These are phyloP conservation scores for Lepus timidus DNA, from an alignment of 2,113 vertebrate genomes.

Conservation along the genomic window DNA sequence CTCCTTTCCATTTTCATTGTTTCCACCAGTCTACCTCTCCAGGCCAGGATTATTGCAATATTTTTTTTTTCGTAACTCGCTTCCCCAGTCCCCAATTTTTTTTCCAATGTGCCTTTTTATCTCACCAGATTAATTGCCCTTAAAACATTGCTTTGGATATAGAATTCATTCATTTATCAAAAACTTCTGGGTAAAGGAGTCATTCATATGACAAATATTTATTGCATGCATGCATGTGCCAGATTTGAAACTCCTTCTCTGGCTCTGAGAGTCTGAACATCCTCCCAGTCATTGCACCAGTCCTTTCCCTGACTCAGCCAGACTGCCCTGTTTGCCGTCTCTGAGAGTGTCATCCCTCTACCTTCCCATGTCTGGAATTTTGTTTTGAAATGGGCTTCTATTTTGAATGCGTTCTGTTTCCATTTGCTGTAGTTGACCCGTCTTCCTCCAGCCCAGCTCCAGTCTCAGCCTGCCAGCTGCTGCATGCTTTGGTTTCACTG, in stretches of 20 bases:
- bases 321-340: background rate
- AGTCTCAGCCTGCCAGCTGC: background rate
- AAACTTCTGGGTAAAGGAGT: slow-evolving; percentile 31
- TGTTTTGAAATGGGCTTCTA: slow-evolving; percentile 46
- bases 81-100: background rate
- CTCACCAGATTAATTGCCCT: slow-evolving; percentile 30
- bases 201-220: slow-evolving; percentile 41
- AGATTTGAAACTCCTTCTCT: slow-evolving; percentile 34
- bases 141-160: slow-evolving; percentile 54
- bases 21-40: background rate
- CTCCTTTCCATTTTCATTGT: slow-evolving; percentile 20
- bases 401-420: slow-evolving; percentile 45
- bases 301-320: background rate
- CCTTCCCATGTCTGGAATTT: background rate
- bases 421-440: background rate
- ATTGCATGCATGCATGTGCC: slow-evolving; percentile 9
- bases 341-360: background rate
- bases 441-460: background rate
- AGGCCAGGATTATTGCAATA: background rate
- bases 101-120: slow-evolving; percentile 16
- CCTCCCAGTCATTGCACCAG: background rate
- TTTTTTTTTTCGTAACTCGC: background rate
- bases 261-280: background rate
- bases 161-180: slow-evolving; percentile 16
- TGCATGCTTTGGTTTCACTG: background rate